These are phyloP conservation scores for Astreopora myriophthalma DNA, from an alignment of 64 coral and sea anemone species.

Conservation along the genomic window DNA sequence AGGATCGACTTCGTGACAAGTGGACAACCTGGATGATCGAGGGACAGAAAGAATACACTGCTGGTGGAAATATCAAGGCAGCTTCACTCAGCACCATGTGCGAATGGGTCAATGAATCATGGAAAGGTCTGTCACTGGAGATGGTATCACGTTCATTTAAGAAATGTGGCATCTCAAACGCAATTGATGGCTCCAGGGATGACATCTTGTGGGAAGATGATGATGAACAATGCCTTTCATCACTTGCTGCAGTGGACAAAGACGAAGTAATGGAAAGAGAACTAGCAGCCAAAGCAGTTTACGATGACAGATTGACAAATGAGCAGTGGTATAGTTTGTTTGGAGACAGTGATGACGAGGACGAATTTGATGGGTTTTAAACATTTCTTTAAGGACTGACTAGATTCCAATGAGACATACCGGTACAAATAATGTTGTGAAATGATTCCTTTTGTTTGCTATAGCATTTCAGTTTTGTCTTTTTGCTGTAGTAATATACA, in stretches of 20 bases:
- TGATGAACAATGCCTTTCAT: neutral
- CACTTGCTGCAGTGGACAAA: too few species aligned
- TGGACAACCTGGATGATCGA: constrained; percentile 37
- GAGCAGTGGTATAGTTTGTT: constrained; percentile 5
- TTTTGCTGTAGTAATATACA: too few species aligned
- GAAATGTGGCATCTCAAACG: constrained; percentile 14
- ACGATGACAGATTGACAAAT: neutral
- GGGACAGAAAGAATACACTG: neutral
- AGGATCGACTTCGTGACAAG: constrained; percentile 15
- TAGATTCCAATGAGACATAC: too few species aligned
- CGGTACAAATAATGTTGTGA: too few species aligned
- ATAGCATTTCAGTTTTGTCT: too few species aligned
- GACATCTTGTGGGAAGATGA: neutral
- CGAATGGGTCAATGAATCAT: constrained; percentile 12
- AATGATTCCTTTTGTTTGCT: too few species aligned
- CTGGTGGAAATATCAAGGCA: constrained; percentile 4
- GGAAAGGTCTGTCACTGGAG: neutral
- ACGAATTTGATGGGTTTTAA: neutral
- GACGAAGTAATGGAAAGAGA: too few species aligned
- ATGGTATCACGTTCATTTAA: neutral
- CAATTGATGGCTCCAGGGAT: neutral
- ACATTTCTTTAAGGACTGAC: neutral
- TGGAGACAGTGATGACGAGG: neutral
- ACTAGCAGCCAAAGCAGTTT: neutral
- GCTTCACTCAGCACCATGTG: constrained; percentile 26